Conservation (phyloP, 2,888 invertebrate genomes). For the Drosophila seclusa region DNA sequence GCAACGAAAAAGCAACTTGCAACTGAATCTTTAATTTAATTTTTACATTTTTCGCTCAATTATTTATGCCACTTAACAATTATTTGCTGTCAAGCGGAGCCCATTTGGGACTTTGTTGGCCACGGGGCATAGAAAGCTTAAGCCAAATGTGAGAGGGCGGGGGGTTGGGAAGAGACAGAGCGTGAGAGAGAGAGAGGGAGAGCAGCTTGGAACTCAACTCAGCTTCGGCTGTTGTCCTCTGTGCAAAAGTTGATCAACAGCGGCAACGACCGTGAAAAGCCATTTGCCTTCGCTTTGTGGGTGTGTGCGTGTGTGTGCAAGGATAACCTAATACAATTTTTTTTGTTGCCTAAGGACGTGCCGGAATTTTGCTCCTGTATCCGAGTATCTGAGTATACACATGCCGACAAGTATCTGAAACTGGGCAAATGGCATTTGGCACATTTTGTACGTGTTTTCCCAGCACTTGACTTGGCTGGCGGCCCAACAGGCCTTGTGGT, state of each 20-base stretch:
- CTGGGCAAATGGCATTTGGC: conserved; percentile 42
- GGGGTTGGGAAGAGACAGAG: not conserved
- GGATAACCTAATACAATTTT: conserved; percentile 73
- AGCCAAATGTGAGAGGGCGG: conserved; percentile 51
- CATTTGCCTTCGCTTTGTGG: conserved; percentile 70
- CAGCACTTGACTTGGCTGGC: conserved; percentile 18
- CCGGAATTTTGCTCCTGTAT: conserved; percentile 59
- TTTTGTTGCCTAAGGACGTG: conserved; percentile 73
- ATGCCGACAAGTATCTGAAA: conserved; percentile 22
- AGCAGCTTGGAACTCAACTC: conserved; percentile 26
- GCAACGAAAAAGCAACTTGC: not conserved
- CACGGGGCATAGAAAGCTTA: conserved; percentile 54
- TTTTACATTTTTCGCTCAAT: not conserved
- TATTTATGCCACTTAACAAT: not conserved
- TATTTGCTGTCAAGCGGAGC: conserved; percentile 2
- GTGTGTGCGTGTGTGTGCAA: conserved; percentile 43
- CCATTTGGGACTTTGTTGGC: conserved; percentile 12
- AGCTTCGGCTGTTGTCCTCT: not conserved
- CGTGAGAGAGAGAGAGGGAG: not conserved
- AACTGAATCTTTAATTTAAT: not conserved
- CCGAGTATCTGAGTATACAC: conserved; percentile 5
- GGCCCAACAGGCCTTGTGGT: not conserved
- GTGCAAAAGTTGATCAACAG: conserved; percentile 53
- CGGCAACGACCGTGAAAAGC: conserved; percentile 79
- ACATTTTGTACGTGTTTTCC: conserved; percentile 48